phyloP scores from a whole-genome alignment of 2,113 vertebrate genomes.

The Calypte anna region DNA sequence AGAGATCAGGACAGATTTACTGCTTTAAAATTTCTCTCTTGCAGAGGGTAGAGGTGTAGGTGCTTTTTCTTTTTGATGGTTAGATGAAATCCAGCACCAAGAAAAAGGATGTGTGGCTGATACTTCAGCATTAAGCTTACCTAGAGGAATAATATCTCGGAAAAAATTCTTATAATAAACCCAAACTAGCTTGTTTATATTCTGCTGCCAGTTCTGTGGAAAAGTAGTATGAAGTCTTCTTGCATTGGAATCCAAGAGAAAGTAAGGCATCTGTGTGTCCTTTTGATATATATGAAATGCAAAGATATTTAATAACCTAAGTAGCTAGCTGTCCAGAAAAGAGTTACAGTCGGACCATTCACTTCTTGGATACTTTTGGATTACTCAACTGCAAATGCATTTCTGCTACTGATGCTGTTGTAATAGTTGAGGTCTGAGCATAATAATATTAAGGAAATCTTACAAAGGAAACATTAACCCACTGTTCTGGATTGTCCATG shows the following conservation, averaged over 20 bases:
- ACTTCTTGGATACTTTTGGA: neutral
- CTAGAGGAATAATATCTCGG: neutral
- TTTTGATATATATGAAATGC: neutral
- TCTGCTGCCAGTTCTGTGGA: neutral
- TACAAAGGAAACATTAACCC: slow-evolving; percentile 3
- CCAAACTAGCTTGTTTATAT: neutral
- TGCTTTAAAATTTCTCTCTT: neutral
- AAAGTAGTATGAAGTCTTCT: neutral
- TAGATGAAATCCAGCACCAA: neutral
- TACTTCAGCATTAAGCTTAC: neutral
- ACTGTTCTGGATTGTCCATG: neutral
- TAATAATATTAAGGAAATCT: neutral
- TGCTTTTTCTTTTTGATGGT: neutral
- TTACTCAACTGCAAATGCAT: neutral
- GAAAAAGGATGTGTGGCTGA: neutral
- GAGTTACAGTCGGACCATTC: neutral
- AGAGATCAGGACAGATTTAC: neutral
- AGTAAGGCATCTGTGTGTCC: neutral
- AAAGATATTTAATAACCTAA: neutral
- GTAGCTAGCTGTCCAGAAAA: neutral
- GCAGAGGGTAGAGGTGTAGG: neutral
- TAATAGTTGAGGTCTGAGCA: neutral
- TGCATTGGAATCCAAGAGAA: neutral
- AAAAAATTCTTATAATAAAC: neutral
- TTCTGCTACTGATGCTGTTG: neutral